Conservation (phyloP, 2,888 invertebrate genomes). For the Tineola bisselliella region DNA sequence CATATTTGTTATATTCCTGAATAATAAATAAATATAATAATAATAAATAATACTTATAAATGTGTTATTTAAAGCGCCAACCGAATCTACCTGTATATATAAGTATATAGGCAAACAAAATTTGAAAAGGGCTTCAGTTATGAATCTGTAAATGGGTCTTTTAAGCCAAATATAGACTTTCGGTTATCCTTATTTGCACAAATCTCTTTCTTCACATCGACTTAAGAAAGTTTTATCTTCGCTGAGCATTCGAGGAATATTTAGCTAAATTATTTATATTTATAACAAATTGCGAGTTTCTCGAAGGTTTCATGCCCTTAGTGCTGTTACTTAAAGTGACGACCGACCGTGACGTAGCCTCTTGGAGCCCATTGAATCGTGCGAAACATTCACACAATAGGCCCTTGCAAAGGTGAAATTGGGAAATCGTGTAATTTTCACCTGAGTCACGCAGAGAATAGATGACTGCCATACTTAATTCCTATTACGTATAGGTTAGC, state of each 20-base stretch:
- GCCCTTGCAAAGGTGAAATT: constrained; percentile 23
- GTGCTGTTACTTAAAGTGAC: neutral
- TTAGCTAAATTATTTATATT: constrained; percentile 1
- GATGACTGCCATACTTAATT: constrained; percentile 17
- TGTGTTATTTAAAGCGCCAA: too few relatives aligned
- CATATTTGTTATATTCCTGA: too few relatives aligned
- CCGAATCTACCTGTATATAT: too few relatives aligned
- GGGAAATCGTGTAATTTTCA: constrained; percentile 30
- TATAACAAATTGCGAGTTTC: neutral
- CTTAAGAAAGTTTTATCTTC: constrained; percentile 2
- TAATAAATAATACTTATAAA: too few relatives aligned
- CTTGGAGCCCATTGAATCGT: neutral
- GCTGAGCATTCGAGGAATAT: constrained; percentile 1
- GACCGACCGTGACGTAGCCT: constrained; percentile 1
- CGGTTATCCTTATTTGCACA: neutral
- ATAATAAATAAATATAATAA: too few relatives aligned
- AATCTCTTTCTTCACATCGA: neutral
- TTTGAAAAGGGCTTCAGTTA: neutral
- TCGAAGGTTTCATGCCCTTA: neutral
- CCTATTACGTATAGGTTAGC: neutral
- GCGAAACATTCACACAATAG: constrained; percentile 17
- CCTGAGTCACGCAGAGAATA: constrained; percentile 22
- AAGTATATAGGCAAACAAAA: neutral
- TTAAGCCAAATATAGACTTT: neutral
- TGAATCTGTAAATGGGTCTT: neutral